A percentile compares a stretch with the other conserved stretches of the same genome.
phyloP scores from a whole-genome alignment of 2,113 vertebrate species.

The Nothocercus julius region DNA sequence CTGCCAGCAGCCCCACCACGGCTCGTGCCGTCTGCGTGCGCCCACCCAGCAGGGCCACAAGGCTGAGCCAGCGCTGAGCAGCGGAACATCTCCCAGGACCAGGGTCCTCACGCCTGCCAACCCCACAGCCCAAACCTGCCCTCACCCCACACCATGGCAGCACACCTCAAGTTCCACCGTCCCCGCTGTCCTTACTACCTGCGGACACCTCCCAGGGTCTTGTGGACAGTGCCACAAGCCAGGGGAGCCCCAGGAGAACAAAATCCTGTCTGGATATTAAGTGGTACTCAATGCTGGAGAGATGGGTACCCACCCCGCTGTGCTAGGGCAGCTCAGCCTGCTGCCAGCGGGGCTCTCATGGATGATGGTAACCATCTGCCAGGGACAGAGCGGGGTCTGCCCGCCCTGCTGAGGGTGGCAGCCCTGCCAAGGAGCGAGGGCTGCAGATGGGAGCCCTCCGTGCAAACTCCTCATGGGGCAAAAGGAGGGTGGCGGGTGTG shows the following conservation, averaged over 20 bases:
- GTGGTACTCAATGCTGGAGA: accelerated
- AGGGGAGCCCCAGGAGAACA: accelerated
- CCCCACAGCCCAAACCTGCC: neutral
- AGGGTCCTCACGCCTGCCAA: neutral
- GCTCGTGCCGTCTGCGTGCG: neutral
- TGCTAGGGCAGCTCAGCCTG: neutral
- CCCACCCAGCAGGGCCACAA: neutral
- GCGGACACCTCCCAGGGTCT: neutral
- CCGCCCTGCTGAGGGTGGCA: accelerated
- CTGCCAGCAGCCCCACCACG: neutral
- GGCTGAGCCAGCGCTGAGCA: neutral
- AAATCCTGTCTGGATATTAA: neutral
- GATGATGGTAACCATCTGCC: neutral
- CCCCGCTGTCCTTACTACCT: neutral
- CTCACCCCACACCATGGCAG: neutral
- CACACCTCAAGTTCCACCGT: neutral
- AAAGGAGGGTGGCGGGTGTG: neutral
- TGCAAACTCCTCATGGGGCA: neutral
- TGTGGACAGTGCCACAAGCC: neutral
- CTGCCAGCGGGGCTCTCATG: neutral
- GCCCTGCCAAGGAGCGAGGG: neutral
- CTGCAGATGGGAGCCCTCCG: neutral
- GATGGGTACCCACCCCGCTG: accelerated
- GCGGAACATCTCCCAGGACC: no score
- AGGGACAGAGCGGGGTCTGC: neutral